Evolutionary conservation across 2,113 vertebrate genomes (phyloP).

Genomic region (Tachuris rubrigastra): DNA sequence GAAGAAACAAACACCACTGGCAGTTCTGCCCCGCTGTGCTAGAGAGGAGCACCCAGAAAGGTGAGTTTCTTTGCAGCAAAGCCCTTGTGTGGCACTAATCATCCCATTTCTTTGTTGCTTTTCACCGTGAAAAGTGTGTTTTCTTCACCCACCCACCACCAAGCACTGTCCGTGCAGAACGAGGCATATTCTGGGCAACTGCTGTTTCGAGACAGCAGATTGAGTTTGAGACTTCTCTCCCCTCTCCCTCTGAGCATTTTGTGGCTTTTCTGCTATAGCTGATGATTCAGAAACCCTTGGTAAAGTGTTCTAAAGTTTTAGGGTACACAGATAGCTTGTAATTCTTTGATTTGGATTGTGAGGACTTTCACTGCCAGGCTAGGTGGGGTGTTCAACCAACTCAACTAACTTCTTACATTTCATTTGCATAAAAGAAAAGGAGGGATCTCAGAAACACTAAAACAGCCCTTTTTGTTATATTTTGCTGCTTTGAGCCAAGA

Average conservation of each 20-base stretch:
- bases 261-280: not conserved
- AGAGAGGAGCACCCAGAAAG: not conserved
- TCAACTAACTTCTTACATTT: not conserved
- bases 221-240: not conserved
- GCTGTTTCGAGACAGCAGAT: not conserved
- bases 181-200: not conserved
- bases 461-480: fast-evolving
- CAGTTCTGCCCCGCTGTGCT: not conserved
- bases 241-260: not conserved
- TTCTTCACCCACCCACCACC: not conserved
- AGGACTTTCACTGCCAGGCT: not conserved
- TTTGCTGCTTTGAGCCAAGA: not conserved
- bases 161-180: not conserved
- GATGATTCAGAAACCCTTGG: not conserved
- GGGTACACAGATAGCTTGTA: not conserved
- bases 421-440: not conserved
- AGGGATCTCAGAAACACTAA: not conserved
- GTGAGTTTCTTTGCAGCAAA: not conserved
- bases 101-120: not conserved
- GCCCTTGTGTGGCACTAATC: not conserved
- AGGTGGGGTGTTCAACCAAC: not conserved
- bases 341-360: not conserved
- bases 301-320: not conserved
- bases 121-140: not conserved
- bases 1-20: not conserved